Evolutionary conservation across 2,797 vertebrate genomes (phyloP).

Genomic region (Labeo calbasu): DNA sequence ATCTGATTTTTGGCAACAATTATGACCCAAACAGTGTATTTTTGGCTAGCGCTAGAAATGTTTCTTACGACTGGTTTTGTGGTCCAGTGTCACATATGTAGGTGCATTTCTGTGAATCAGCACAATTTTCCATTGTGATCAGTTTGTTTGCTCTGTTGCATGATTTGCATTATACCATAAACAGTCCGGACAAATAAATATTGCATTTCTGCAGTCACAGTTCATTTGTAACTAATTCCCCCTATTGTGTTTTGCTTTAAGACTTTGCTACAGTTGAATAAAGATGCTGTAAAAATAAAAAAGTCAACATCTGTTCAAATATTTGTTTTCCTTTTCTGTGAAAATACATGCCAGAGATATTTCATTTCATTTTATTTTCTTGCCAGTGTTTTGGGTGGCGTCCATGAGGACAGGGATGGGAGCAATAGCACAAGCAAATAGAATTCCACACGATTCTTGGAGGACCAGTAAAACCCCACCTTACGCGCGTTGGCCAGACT

Average conservation of each 20-base stretch:
- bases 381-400: constrained; percentile 55
- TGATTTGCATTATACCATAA: neutral
- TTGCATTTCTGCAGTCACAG: neutral
- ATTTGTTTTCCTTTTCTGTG: constrained; percentile 74
- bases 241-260: constrained; percentile 44
- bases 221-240: neutral
- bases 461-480: constrained; percentile 60
- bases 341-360: constrained; percentile 70
- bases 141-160: neutral
- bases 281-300: constrained; percentile 42
- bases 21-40: too few species aligned
- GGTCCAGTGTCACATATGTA: neutral
- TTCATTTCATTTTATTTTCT: constrained; percentile 54
- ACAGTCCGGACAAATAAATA: neutral
- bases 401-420: constrained; percentile 67
- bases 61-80: too few species aligned
- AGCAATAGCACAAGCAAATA: constrained; percentile 70
- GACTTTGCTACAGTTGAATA: constrained; percentile 21
- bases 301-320: constrained; percentile 79
- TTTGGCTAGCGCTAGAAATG: too few species aligned
- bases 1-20: too few species aligned
- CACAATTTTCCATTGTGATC: neutral
- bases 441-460: constrained; percentile 72
- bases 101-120: neutral
- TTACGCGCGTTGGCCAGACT: neutral